Evolutionary conservation across 2,113 vertebrate genomes (phyloP), one percentile per base, ranked within the genome.

Genomic region (Spea bombifrons): DNA sequence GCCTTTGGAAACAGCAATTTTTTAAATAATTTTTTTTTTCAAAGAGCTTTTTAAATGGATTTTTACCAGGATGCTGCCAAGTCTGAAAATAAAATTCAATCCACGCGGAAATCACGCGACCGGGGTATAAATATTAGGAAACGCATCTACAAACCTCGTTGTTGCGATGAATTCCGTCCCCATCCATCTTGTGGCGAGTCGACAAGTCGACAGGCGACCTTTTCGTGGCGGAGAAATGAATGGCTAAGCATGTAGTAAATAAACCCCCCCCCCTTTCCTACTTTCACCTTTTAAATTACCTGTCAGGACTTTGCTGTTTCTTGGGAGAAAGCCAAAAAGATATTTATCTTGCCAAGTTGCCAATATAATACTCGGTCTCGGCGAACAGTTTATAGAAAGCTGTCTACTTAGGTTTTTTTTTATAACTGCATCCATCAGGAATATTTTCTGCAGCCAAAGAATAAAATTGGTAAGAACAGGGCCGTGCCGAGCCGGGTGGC

Each of bases 241-340:
- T 53, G 68, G 15, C 49, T 8, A 8, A 5, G 5, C 57, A 13
- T 52, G 69, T 16, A 66, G 50, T 72, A 78, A 65, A 78, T 78
- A 71, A 55, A 78, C 45, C 30, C 45, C 8, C 45, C 8, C 30
- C 30, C 30, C 7, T 63, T 48, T 30, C 30, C n/a, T 8, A 16
- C 46, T 17, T 63, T 70, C 8, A 63, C 47, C 46, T 78, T 71
- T 68, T 45, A 63, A 44, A 76, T 59, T 61, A 65, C 75, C 66
- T 43, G 53, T 49, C 75, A 49, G 12, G 3, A 30, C 45, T 46
- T 15, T 61, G 59, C 15, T 12, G 15, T 10, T 61, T 61, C 59
- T 61, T 61, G 10, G 15, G 59, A 61, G 15, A 61, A 61, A 61
- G 50, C 7, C 7, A 53, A 30, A 30, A 30, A 30, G 30, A 30